Conservation (phyloP, 2,888 invertebrate genomes). For the Sinelater perroti region DNA sequence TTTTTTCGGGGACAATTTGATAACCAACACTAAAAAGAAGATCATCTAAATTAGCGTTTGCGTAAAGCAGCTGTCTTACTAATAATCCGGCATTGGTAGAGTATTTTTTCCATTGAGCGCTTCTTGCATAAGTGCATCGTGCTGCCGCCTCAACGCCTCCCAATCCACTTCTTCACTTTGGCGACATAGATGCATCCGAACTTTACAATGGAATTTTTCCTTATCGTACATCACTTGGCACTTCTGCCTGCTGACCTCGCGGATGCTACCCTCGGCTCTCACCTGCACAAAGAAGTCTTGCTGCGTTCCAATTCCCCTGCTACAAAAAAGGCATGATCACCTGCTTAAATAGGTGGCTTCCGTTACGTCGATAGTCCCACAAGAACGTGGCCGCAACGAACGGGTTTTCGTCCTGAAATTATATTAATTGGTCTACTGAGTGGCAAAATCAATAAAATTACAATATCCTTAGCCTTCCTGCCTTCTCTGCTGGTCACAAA, state of each 20-base stretch:
- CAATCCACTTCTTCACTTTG: constrained; percentile 61
- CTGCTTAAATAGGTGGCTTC: constrained; percentile 46
- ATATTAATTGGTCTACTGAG: too few species aligned
- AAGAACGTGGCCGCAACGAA: constrained; percentile 60
- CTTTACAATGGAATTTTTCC: constrained; percentile 61
- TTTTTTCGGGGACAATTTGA: constrained; percentile 58
- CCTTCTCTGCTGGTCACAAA: constrained; percentile 61
- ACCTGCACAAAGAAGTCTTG: constrained; percentile 52
- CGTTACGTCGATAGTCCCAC: constrained; percentile 56
- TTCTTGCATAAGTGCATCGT: constrained; percentile 58
- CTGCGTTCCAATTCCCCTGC: background rate
- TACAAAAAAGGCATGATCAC: constrained; percentile 45
- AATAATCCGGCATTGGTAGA: constrained; percentile 61
- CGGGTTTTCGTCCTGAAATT: constrained; percentile 58
- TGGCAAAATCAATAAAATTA: constrained; percentile 46
- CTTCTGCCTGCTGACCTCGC: constrained; percentile 52
- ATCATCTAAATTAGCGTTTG: constrained; percentile 6
- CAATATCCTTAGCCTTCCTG: constrained; percentile 60
- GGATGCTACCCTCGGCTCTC: constrained; percentile 59
- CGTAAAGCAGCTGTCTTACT: constrained; percentile 55
- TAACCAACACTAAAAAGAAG: constrained; percentile 58
- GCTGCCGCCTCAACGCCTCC: constrained; percentile 59
- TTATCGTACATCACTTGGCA: constrained; percentile 57
- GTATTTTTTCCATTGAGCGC: constrained; percentile 49
- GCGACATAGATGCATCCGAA: constrained; percentile 60